Base-by-base conservation (phyloP, 2,113 vertebrate genomes). In the Solea senegalensis region DNA sequence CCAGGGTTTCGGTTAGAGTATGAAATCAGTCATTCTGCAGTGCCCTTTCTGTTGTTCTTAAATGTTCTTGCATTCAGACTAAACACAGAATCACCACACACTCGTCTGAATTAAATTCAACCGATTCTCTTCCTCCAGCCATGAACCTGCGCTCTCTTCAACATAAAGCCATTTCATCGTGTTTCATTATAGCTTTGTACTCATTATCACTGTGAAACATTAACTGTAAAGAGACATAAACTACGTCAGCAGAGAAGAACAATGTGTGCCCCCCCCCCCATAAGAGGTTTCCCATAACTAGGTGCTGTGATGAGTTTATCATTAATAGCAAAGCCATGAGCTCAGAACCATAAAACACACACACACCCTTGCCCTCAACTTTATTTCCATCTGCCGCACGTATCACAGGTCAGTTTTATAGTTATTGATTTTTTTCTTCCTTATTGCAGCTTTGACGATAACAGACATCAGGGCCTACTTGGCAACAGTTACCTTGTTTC, bases 361-460 rank as follows among this genome's bases (percentile, higher is more conserved):
- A 45, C 21, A 27, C 9, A 12, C 4, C 21, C 28, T 13, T 46
- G 27, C 1, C 3, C 73, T 40, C 21, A 61, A 52, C 58, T 43
- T 3, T 65, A 2, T n/a, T 52, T 61, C 39, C 16, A 1, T 40
- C 14, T 67, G 13, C 34, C 60, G 7, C 28, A 45, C 2, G 34
- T 34, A 34, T 34, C 34, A 34, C 34, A 56, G n/a, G 0, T 63
- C 43, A 10, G 12, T 54, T 83, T 71, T 70, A 74, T 50, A 5
- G 27, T 41, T 62, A 26, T 15, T 68, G 60, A 41, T 12, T 7
- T 2, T 26, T 34, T n/a, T 7, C 44, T 68, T 81, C 76, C 72
- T 87, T 78, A 83, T 81, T 72, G 48, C 58, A 44, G 14, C 39
- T 14, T n/a, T 34, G 40, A 67, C 14, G 2, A 13, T 9, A 44